A percentile compares a stretch with the other conserved stretches of the same genome.
These are phyloP conservation scores for Psittacula derbiana DNA, from an alignment of 2,797 vertebrate genomes.

Conservation along the genomic window DNA sequence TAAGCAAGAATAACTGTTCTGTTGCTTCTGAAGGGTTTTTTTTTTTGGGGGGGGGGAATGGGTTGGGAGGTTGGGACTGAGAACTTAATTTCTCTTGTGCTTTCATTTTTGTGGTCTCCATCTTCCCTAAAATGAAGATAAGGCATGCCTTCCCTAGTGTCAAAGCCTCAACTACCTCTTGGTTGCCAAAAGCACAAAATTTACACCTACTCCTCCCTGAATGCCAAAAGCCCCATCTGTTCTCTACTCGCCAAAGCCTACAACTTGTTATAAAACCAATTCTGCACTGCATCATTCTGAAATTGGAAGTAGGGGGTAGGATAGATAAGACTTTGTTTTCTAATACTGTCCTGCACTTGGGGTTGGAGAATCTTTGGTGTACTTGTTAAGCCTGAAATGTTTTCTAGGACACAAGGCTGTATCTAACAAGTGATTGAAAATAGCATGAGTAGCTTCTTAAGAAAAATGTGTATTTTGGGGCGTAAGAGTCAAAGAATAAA, in stretches of 20 bases:
- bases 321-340: slow-evolving; percentile 14
- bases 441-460: background rate
- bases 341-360: background rate
- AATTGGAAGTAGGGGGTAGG: background rate
- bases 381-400: background rate
- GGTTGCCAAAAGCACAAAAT: slow-evolving; percentile 62
- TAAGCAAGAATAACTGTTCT: background rate
- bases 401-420: background rate
- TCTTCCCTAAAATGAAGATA: slow-evolving; percentile 11
- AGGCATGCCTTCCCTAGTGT: slow-evolving; percentile 32
- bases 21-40: background rate
- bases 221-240: slow-evolving; percentile 67
- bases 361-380: background rate
- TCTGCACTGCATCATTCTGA: slow-evolving; percentile 30
- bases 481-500: background rate
- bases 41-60: background rate
- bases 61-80: background rate
- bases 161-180: slow-evolving; percentile 58
- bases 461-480: background rate
- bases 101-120: background rate
- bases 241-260: slow-evolving; percentile 47
- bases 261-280: slow-evolving; percentile 51
- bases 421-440: background rate
- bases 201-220: slow-evolving; percentile 57
- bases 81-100: background rate